A percentile compares a stretch with the other conserved stretches of the same genome.
These are phyloP conservation scores for Podotricha telesiphe DNA, from an alignment of 2,888 invertebrate species.

Conservation along the genomic window DNA sequence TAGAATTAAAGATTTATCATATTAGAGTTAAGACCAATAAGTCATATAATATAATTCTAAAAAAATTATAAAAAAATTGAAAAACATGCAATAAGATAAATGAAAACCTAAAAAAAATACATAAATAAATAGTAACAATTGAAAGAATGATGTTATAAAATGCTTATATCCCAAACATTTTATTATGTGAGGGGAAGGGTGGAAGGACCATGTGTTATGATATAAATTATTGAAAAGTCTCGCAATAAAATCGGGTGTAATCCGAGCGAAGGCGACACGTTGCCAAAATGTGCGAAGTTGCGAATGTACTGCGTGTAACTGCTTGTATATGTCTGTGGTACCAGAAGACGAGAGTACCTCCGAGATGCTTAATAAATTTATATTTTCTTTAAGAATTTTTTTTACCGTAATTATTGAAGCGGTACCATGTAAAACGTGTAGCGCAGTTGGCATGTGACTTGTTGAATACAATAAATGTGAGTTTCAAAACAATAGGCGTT, in stretches of 20 bases:
- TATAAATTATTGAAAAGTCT: slow-evolving; percentile 78
- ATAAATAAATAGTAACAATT: slow-evolving; percentile 24
- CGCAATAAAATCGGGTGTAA: slow-evolving; percentile 64
- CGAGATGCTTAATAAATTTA: not conserved
- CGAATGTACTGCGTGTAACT: slow-evolving; percentile 67
- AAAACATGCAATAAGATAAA: too few relatives aligned
- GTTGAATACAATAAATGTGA: too few relatives aligned
- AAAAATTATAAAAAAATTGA: too few relatives aligned
- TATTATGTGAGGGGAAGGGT: slow-evolving; percentile 43
- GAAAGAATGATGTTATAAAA: slow-evolving; percentile 38
- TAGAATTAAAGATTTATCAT: too few relatives aligned
- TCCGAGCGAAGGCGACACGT: slow-evolving; percentile 62
- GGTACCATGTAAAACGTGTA: too few relatives aligned
- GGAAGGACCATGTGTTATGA: slow-evolving; percentile 58
- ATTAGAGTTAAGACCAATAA: too few relatives aligned
- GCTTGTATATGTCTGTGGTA: slow-evolving; percentile 44
- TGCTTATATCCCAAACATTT: slow-evolving; percentile 37
- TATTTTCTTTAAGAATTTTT: not conserved
- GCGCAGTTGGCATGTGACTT: too few relatives aligned
- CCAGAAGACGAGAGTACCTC: too few relatives aligned
- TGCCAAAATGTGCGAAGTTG: slow-evolving; percentile 70
- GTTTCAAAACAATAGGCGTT: too few relatives aligned
- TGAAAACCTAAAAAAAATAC: too few relatives aligned
- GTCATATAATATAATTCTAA: too few relatives aligned
- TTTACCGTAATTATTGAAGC: too few relatives aligned